Percentiles rank a stretch among this genome's conserved stretches.
Evolutionary conservation across 1,140 invertebrate genomes (phyloP).

Genomic region (Drosophila kikkawai): DNA sequence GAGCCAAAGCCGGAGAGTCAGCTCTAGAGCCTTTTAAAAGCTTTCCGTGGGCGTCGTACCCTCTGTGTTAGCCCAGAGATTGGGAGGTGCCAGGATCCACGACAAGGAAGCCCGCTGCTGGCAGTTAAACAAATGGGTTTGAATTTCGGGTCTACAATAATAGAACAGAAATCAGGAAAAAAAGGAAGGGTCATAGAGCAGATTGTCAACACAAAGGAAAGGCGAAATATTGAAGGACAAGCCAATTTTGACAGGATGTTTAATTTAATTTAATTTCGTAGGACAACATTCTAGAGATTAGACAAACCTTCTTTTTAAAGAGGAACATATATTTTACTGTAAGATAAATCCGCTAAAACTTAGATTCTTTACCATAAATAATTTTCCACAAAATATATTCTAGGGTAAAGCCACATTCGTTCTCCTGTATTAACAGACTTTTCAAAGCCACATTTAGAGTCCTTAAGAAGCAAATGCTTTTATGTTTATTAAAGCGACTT

Average conservation of each 20-base stretch:
- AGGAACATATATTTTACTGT: too few species aligned
- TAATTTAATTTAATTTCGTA: slow-evolving; percentile 4
- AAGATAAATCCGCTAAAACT: too few species aligned
- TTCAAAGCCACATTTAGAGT: slow-evolving; percentile 15
- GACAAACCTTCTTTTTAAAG: too few species aligned
- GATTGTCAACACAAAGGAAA: slow-evolving; percentile 1
- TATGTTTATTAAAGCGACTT: slow-evolving; percentile 77
- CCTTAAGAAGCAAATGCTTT: slow-evolving; percentile 62
- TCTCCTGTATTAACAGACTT: background rate
- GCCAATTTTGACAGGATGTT: slow-evolving; percentile 9
- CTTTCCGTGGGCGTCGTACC: slow-evolving; percentile 38
- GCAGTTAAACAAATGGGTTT: slow-evolving; percentile 30
- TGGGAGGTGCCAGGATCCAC: slow-evolving; percentile 12
- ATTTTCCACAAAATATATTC: background rate
- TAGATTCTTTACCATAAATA: background rate
- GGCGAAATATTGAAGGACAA: slow-evolving; percentile 1
- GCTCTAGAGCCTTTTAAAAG: slow-evolving; percentile 48
- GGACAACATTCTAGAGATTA: background rate
- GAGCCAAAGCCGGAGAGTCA: background rate
- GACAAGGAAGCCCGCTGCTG: background rate
- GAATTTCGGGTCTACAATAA: slow-evolving; percentile 16
- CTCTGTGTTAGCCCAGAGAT: slow-evolving; percentile 6
- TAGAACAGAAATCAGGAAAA: slow-evolving; percentile 16
- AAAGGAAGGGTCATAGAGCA: slow-evolving; percentile 6
- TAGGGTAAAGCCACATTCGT: slow-evolving; percentile 14